Evolutionary conservation across 2,888 invertebrate species (phyloP).

Genomic region (Baccha elongata): DNA sequence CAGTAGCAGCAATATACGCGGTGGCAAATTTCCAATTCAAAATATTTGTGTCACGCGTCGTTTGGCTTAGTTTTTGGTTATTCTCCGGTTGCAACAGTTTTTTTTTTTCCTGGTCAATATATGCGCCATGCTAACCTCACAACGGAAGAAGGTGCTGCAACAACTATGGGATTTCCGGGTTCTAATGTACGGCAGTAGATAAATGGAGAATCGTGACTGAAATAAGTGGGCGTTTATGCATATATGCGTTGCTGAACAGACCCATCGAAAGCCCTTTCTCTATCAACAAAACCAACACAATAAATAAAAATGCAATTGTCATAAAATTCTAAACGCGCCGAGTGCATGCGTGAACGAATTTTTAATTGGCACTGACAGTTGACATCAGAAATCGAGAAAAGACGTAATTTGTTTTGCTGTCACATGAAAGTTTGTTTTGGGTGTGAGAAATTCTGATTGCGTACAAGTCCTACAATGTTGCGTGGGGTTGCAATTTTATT

Average conservation of each 20-base stretch:
- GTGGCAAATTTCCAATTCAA: conserved; percentile 57
- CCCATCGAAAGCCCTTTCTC: conserved; percentile 39
- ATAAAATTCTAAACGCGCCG: conserved; percentile 62
- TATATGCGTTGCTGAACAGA: not conserved
- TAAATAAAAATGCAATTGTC: conserved; percentile 41
- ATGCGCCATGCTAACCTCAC: conserved; percentile 13
- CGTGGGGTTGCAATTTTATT: conserved; percentile 47
- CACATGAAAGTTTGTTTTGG: conserved; percentile 27
- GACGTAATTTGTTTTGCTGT: conserved; percentile 43
- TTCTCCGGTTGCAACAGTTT: conserved; percentile 1
- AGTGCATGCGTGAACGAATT: conserved; percentile 67
- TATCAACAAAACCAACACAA: not conserved
- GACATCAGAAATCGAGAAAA: conserved; percentile 19
- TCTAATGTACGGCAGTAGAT: conserved; percentile 65
- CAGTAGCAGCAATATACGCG: not conserved
- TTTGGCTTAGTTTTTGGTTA: conserved; percentile 65
- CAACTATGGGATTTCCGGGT: conserved; percentile 67
- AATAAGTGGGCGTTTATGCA: conserved; percentile 51
- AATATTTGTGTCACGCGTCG: conserved; percentile 56
- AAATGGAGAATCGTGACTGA: conserved; percentile 61
- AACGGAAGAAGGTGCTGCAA: conserved; percentile 70
- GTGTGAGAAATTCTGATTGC: conserved; percentile 62
- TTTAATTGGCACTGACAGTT: conserved; percentile 46
- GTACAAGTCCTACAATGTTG: conserved; percentile 43
- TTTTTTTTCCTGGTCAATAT: conserved; percentile 36